phyloP scores from a whole-genome alignment of 2,797 vertebrate genomes.

The Gastrophryne carolinensis region DNA sequence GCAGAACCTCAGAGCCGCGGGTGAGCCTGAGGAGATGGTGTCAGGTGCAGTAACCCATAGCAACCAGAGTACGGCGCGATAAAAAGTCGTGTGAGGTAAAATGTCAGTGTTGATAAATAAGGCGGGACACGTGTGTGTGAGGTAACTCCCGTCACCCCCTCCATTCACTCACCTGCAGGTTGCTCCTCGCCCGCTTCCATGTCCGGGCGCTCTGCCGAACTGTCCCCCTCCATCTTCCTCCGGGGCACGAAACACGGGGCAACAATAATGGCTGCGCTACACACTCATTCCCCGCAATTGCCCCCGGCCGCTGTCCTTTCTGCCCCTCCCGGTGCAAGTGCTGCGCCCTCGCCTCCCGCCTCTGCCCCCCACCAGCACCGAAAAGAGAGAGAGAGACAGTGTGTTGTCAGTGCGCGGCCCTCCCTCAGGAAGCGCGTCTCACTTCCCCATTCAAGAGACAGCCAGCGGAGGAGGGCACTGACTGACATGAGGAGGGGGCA shows the following conservation, averaged over 20 bases:
- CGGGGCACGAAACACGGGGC: too few species aligned
- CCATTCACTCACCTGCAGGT: conserved; percentile 25
- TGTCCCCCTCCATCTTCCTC: not conserved
- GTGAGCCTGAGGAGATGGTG: too few species aligned
- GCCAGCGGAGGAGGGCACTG: not conserved
- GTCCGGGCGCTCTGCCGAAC: not conserved
- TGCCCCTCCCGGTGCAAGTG: not conserved
- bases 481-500: not conserved
- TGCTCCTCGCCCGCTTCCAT: conserved; percentile 21
- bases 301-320: not conserved
- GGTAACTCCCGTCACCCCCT: too few species aligned
- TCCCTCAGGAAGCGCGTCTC: conserved; percentile 48
- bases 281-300: not conserved
- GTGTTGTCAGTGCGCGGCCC: conserved; percentile 26
- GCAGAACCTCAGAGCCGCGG: too few species aligned
- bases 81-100: too few species aligned
- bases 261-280: not conserved
- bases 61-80: too few species aligned
- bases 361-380: conserved; percentile 27
- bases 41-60: too few species aligned
- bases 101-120: too few species aligned
- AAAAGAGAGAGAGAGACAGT: conserved; percentile 37
- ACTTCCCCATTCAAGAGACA: conserved; percentile 55
- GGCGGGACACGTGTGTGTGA: too few species aligned
- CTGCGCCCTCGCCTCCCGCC: not conserved